A percentile compares a stretch with the other conserved stretches of the same genome.
Evolutionary conservation across 2,797 vertebrate species (phyloP).

Genomic region (Oreortyx pictus): DNA sequence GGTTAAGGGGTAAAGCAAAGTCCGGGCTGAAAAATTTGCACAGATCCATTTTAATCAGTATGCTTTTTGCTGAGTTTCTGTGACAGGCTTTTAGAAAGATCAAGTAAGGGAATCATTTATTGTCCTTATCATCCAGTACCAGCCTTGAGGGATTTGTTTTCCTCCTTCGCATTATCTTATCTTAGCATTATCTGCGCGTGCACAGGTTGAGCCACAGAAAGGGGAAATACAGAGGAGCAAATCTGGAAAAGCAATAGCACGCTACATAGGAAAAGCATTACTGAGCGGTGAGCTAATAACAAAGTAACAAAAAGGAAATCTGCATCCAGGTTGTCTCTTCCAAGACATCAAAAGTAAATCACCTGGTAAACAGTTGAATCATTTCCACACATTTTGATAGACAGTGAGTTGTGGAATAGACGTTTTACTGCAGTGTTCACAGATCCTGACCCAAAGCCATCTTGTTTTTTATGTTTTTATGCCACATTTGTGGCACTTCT

Average conservation of each 20-base stretch:
- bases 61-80: background rate
- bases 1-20: background rate
- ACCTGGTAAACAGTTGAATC: background rate
- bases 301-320: background rate
- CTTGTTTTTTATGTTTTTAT: background rate
- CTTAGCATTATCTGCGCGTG: no score
- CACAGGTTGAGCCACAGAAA: background rate
- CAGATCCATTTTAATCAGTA: fast-evolving
- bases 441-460: background rate
- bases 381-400: background rate
- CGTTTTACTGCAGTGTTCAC: background rate
- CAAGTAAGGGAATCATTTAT: background rate
- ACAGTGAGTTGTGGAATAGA: background rate
- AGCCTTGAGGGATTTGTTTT: background rate
- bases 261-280: background rate
- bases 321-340: background rate
- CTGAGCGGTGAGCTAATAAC: background rate
- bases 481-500: background rate
- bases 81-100: background rate
- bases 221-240: background rate
- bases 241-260: background rate
- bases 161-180: background rate
- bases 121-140: background rate
- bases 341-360: background rate
- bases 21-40: background rate